These are phyloP conservation scores for Indicator maculatus DNA, from an alignment of 2,113 vertebrate species.

Conservation along the genomic window DNA sequence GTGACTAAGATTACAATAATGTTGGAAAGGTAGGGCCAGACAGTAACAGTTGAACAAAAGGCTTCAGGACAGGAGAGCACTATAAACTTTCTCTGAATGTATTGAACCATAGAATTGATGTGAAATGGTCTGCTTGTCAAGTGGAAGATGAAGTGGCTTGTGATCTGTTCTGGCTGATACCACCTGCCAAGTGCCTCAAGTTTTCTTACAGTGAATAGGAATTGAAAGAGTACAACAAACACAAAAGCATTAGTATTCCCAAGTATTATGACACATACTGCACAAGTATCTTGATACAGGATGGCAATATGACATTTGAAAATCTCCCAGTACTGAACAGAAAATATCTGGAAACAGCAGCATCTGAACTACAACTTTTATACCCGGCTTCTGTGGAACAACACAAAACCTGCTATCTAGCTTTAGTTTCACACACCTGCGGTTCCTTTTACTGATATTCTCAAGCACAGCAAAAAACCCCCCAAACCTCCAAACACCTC, in stretches of 20 bases:
- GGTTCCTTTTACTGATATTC: not conserved
- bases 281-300: not conserved
- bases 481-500: not conserved
- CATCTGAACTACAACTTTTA: not conserved
- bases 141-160: constrained; percentile 7
- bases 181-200: constrained; percentile 23
- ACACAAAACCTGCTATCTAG: not conserved
- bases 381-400: not conserved
- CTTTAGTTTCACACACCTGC: not conserved
- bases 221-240: not conserved
- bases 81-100: not conserved
- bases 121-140: constrained; percentile 52
- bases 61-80: not conserved
- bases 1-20: not conserved
- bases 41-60: not conserved
- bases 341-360: not conserved
- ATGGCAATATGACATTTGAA: not conserved
- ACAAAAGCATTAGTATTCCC: not conserved
- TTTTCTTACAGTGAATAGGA: not conserved
- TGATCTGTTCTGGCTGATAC: not conserved
- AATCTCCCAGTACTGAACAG: not conserved
- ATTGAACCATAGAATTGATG: not conserved
- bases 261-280: not conserved
- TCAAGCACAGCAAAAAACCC: not conserved
- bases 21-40: not conserved